Evolutionary conservation across 2,888 invertebrate species (phyloP), one percentile per base, ranked within the genome.

Genomic region (Drosophila mulleri): DNA sequence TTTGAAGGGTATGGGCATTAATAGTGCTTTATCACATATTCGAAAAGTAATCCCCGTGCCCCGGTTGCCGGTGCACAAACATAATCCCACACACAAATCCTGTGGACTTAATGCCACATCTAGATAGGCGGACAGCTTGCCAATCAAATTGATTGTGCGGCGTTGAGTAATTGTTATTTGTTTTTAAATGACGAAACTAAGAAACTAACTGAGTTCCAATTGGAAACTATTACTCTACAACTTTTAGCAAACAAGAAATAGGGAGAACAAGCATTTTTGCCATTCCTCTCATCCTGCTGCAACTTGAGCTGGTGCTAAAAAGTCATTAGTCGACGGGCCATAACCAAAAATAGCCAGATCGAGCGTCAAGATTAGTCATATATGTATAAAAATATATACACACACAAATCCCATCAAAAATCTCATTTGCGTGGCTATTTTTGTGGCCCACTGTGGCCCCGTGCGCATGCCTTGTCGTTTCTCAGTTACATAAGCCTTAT

Each of bases 401-500:
- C 47, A 57, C 32, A 65, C 20, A 29, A 41, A 67, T 56, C 67
- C 23, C 44, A 50, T 39, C 26, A 45, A 53, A 61, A 61, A 50
- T 64, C 53, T 76, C 70, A 59, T 64, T 74, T 61, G 47, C 41
- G 68, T 69, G 65, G 75, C 83, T 89, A 84, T 87, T 84, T 83
- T 73, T 59, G 62, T 64, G 42, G 56, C 54, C 75, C 80, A 86
- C 87, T 87, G 87, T 85, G 73, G 63, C 67, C 39, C 60, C 67
- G 72, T 85, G 86, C 88, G 86, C 86, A 80, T 88, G 85, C 82
- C 75, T 67, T 68, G 39, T 67, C 60, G 50, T 60, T 68, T 75
- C 75, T 72, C 72, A 57, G 78, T 90, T 90, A 90, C 88, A 90
- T 90, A 91, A 90, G 80, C 50, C 77, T 91, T 91, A 90, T 90